Evolutionary conservation across 2,797 vertebrate species (phyloP), one percentile per base, ranked within the genome.

Genomic region (Neosilurus hyrtlii): DNA sequence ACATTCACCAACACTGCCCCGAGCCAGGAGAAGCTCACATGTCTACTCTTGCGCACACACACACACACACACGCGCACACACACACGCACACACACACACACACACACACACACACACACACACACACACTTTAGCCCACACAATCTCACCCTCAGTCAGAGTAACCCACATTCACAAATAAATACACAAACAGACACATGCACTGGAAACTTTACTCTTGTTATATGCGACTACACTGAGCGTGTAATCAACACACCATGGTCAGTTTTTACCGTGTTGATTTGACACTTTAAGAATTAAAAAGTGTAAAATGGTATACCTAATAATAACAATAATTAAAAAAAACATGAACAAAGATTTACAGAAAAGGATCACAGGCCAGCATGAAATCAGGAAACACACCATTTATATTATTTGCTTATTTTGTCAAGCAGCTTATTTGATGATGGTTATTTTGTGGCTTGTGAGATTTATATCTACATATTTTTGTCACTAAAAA

Each of bases 61-160:
- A 90, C 92, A 93, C 91, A 90, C 91, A 91, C 91, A 89, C 91
- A 91, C 89, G 86, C 54, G 59, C 70, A 26, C 70, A 52, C 68
- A 80, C 91, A 89, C 91, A 91, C 89, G 86, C 54, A 66, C 70
- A 26, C 70, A 52, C 68, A 80, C 85, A 83, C 91, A 90, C 92
- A 92, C 91, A 89, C 91, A 91, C 92, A 91, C 91, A 92, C 91
- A 89, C 91, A 91, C 88, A 86, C 91, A 91, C 91, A 92, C 91
- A 89, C 91, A 91, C 86, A 84, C 66, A 57, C 65, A 83, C 61
- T 51, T 37, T 30, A 59, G 54, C 62, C 61, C 74, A 82, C 75
- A 81, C 73, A 75, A 68, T 49, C 73, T 70, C 67, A 71, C 65
- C 15, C 70, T 63, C 79, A 74, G 67, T 75, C 57, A 78, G 80